phyloP scores from a whole-genome alignment of 2,888 invertebrate genomes.

The Strigamia crassipes region DNA sequence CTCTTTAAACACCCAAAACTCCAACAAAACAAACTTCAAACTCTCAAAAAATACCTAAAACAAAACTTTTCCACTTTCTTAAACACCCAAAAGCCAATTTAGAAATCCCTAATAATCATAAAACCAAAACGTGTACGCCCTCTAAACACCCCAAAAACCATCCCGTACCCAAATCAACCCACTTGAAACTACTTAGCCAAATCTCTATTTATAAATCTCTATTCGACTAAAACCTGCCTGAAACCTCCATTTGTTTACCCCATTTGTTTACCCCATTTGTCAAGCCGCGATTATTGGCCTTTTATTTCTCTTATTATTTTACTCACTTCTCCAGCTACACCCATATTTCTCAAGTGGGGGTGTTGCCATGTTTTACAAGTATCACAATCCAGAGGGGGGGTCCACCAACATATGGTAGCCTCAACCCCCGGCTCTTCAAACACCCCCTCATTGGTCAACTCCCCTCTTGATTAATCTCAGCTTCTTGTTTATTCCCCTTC shows the following conservation, averaged over 20 bases:
- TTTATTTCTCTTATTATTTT: conserved; percentile 24
- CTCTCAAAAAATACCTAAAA: too few relatives aligned
- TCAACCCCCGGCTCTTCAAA: not conserved
- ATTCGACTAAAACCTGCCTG: not conserved
- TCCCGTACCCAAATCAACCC: not conserved
- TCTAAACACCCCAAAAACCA: not conserved
- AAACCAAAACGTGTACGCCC: too few relatives aligned
- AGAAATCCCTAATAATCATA: too few relatives aligned
- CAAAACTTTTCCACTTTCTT: too few relatives aligned
- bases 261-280: not conserved
- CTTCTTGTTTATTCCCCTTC: conserved; percentile 32
- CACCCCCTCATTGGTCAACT: conserved; percentile 33
- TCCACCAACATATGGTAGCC: conserved; percentile 30
- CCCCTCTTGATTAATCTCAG: conserved; percentile 31
- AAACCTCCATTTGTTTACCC: not conserved
- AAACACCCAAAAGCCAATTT: too few relatives aligned
- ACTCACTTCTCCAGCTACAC: not conserved
- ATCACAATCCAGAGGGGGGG: conserved; percentile 15
- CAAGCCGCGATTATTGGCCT: not conserved
- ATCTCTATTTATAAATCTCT: not conserved
- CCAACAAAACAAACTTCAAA: too few relatives aligned
- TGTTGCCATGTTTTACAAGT: conserved; percentile 35
- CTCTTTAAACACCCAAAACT: too few relatives aligned
- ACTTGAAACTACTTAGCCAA: conserved; percentile 16
- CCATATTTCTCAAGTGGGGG: conserved; percentile 17